These are phyloP conservation scores for Sthenelais limicola DNA, from an alignment of 2,888 invertebrate genomes.

Conservation along the genomic window DNA sequence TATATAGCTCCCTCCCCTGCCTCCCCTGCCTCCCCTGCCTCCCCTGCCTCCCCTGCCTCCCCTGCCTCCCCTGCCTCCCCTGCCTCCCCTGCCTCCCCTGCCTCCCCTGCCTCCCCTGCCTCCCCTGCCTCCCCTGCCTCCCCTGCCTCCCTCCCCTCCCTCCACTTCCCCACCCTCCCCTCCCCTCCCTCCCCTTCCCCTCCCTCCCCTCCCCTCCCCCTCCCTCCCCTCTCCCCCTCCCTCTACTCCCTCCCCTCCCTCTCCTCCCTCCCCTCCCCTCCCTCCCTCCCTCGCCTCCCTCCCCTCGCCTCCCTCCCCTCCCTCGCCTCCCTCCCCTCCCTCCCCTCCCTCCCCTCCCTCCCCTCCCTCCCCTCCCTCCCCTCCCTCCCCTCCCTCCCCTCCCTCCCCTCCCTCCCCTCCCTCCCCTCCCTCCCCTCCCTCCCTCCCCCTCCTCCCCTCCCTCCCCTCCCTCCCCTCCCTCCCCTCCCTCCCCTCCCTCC, in stretches of 20 bases:
- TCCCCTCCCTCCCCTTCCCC: background rate
- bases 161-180: background rate
- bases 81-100: conserved; percentile 25
- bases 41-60: conserved; percentile 10
- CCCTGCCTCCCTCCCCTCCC: background rate
- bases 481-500: background rate
- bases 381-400: background rate
- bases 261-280: background rate
- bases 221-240: conserved; percentile 6
- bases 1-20: too few relatives aligned
- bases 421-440: background rate
- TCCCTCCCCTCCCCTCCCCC: conserved; percentile 16
- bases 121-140: background rate
- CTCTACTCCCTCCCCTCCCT: background rate
- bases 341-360: background rate
- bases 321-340: background rate
- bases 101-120: conserved; percentile 25
- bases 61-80: conserved; percentile 27
- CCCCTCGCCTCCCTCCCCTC: background rate
- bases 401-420: background rate
- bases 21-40: conserved; percentile 38
- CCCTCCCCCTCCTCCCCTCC: background rate
- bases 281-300: background rate
- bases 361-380: too few relatives aligned
- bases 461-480: background rate